These are phyloP conservation scores for Plemyria rubiginata DNA, from an alignment of 2,888 invertebrate species.

Conservation along the genomic window DNA sequence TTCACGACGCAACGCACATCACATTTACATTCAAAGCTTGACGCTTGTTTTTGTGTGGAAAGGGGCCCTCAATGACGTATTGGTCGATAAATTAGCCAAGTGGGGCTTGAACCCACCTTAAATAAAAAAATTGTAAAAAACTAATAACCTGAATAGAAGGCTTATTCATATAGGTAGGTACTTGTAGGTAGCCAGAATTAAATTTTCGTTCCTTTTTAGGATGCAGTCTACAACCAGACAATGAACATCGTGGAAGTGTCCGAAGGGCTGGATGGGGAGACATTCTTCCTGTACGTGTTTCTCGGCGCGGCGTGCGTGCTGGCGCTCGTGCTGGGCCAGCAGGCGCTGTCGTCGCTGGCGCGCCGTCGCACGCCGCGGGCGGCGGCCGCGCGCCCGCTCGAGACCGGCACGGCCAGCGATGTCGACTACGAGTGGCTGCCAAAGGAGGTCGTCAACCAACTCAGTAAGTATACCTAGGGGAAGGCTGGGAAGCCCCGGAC, in stretches of 20 bases:
- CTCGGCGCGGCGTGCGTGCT: conserved; percentile 95
- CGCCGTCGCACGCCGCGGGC: conserved; percentile 86
- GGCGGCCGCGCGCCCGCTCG: conserved; percentile 86
- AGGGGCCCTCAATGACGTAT: too few relatives aligned
- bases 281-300: conserved; percentile 98
- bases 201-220: conserved; percentile 81
- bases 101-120: too few relatives aligned
- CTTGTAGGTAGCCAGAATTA: too few relatives aligned
- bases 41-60: too few relatives aligned
- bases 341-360: conserved; percentile 93
- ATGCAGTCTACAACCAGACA: conserved; percentile 99
- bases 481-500: too few relatives aligned
- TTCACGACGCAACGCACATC: too few relatives aligned
- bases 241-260: conserved; percentile 97
- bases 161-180: too few relatives aligned
- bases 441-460: conserved; percentile 92
- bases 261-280: conserved; percentile 98
- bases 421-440: conserved; percentile 99
- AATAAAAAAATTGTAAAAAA: too few relatives aligned
- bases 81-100: too few relatives aligned
- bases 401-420: conserved; percentile 96
- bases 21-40: too few relatives aligned
- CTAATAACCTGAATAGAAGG: too few relatives aligned
- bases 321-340: conserved; percentile 94
- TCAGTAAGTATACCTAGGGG: too few relatives aligned